These are phyloP conservation scores for Cichladusa arquata DNA, from an alignment of 2,113 vertebrate genomes.

Conservation along the genomic window DNA sequence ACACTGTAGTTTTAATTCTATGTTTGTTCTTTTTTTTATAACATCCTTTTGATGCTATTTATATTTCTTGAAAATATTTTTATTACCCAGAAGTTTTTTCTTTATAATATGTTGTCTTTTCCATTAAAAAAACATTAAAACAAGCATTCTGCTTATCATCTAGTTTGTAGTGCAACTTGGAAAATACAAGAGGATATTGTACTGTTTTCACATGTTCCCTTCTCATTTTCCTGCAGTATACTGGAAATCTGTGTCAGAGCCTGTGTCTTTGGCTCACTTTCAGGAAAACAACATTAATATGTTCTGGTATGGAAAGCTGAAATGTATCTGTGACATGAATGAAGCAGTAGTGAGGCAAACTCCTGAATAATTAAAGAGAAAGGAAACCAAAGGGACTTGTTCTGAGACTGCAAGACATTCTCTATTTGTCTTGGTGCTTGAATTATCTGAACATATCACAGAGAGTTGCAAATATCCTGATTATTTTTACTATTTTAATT, in stretches of 20 bases:
- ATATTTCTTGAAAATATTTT: background rate
- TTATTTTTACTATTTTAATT: background rate
- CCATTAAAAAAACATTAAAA: background rate
- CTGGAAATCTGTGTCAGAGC: background rate
- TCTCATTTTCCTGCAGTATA: background rate
- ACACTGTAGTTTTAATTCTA: background rate
- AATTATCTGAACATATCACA: background rate
- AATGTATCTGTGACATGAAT: background rate
- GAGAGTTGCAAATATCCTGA: background rate
- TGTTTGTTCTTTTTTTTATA: background rate
- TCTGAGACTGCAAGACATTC: background rate
- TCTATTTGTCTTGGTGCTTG: background rate
- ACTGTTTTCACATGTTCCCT: background rate
- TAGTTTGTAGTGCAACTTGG: background rate
- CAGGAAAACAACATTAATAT: constrained; percentile 10
- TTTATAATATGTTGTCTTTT: background rate
- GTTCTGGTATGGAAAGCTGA: constrained; percentile 32
- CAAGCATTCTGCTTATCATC: background rate
- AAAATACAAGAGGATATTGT: background rate
- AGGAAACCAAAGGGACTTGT: background rate
- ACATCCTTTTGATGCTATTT: background rate
- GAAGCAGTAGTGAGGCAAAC: background rate
- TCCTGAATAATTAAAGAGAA: background rate
- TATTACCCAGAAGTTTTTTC: background rate
- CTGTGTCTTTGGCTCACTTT: background rate